Percentiles rank a stretch among this genome's conserved stretches.
These are phyloP conservation scores for Electrophaes corylata DNA, from an alignment of 2,888 invertebrate genomes.

Conservation along the genomic window DNA sequence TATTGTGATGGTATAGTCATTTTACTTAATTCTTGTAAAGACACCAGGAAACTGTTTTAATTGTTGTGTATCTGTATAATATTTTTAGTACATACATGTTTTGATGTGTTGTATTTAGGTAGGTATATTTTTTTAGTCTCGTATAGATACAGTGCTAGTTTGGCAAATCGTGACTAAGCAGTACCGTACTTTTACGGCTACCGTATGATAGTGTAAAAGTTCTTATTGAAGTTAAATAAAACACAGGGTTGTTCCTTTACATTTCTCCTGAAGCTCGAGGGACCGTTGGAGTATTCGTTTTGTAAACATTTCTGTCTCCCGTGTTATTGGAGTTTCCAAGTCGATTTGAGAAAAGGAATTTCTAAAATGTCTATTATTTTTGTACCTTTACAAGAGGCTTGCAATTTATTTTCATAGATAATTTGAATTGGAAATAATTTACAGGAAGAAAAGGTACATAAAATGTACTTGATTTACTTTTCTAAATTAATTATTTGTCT, in stretches of 20 bases:
- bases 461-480: background rate
- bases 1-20: too few relatives aligned
- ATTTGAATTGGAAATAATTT: slow-evolving; percentile 6
- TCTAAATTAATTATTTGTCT: background rate
- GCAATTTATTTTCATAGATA: slow-evolving; percentile 21
- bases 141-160: too few relatives aligned
- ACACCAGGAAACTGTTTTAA: too few relatives aligned
- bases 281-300: slow-evolving; percentile 42
- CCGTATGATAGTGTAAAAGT: slow-evolving; percentile 23
- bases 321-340: slow-evolving; percentile 50
- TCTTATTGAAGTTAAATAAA: slow-evolving; percentile 38
- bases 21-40: too few relatives aligned
- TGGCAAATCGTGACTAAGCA: too few relatives aligned
- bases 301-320: slow-evolving; percentile 46
- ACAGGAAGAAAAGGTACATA: background rate
- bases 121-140: too few relatives aligned
- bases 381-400: slow-evolving; percentile 31
- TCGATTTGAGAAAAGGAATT: slow-evolving; percentile 42
- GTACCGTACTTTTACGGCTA: background rate
- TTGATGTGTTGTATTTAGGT: too few relatives aligned
- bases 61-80: too few relatives aligned
- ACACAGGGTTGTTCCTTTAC: slow-evolving; percentile 36
- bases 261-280: slow-evolving; percentile 40
- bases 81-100: too few relatives aligned
- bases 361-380: slow-evolving; percentile 42